Evolutionary conservation across 2,797 vertebrate species (phyloP), one percentile per base, ranked within the genome.

Genomic region (Ctenopoma multispine): DNA sequence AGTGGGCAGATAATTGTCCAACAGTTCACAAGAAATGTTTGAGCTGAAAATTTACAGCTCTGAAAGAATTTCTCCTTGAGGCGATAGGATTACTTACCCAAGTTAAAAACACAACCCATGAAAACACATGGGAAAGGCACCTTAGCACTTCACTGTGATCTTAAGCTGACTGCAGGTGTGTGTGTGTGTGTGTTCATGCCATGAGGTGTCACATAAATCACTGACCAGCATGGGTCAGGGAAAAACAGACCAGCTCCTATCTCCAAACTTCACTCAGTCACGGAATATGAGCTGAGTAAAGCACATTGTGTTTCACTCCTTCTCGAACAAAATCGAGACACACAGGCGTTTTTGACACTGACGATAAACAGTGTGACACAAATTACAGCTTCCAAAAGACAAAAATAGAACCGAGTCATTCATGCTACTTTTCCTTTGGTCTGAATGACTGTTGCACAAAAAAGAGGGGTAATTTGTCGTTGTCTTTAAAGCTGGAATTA

Each of bases 61-160:
- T 1, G 61, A 49, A 84, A 79, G 92, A 93, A 94, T 94, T 91
- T 93, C 90, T 76, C 85, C 78, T 63, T 9, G 31, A 74, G 82
- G 88, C 27, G 90, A 87, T 84, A 94, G 65, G 80, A 69, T 34
- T 85, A 83, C 69, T 73, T 4, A 36, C 59, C 61, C 63, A n/a
- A 64, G 79, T 76, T 79, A 55, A 89, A 89, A 87, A 85, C 71
- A 79, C 56, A 40, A 68, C 13, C 71, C 36, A 38, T 53, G 71
- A 70, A 74, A 86, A 81, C 75, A 86, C 80, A 82, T 75, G 84
- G 84, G 89, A 88, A 83, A 51, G 69, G 41, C 20, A 59, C 63
- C 67, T 67, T 89, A 68, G 70, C 89, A 80, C 82, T 34, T 68
- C 12, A 3, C 65, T 76, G 90, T 77, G 81, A 93, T 75, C 57